These are phyloP conservation scores for Diloba caeruleocephala DNA, from an alignment of 2,888 invertebrate species.

Conservation along the genomic window DNA sequence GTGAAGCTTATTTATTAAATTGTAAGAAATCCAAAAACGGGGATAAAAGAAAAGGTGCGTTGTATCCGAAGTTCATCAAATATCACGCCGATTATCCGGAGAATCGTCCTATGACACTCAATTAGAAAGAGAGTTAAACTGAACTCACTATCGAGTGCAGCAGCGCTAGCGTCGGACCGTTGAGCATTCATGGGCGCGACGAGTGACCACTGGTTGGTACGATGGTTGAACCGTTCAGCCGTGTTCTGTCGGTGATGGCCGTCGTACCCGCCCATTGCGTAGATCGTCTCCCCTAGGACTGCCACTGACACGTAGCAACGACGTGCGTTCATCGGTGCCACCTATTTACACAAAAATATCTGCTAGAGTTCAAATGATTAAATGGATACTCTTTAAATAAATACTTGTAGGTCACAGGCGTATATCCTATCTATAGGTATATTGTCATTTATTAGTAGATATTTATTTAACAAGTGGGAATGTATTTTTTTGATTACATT, in stretches of 20 bases:
- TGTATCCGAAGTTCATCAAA: too few species aligned
- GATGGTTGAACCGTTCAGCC: slow-evolving; percentile 95
- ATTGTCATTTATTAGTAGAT: too few species aligned
- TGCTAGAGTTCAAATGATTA: slow-evolving; percentile 10
- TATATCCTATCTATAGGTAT: too few species aligned
- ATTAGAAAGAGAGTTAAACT: background rate
- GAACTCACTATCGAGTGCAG: slow-evolving; percentile 92
- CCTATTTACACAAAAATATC: slow-evolving; percentile 64
- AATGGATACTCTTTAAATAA: too few species aligned
- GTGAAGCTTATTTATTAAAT: too few species aligned
- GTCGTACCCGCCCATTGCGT: slow-evolving; percentile 96
- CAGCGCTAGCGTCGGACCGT: slow-evolving; percentile 97
- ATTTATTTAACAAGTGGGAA: too few species aligned
- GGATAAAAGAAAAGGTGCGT: too few species aligned
- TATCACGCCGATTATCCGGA: too few species aligned
- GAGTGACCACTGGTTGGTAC: slow-evolving; percentile 96
- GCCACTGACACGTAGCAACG: slow-evolving; percentile 96
- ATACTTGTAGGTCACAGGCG: too few species aligned
- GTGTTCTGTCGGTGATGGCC: slow-evolving; percentile 96
- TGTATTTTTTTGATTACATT: too few species aligned
- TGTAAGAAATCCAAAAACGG: too few species aligned
- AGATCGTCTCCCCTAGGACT: slow-evolving; percentile 93
- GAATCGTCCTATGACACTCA: background rate
- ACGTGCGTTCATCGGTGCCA: slow-evolving; percentile 96
- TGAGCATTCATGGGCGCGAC: slow-evolving; percentile 96